phyloP scores from a whole-genome alignment of 2,888 invertebrate species.

The Colostygia pectinataria region DNA sequence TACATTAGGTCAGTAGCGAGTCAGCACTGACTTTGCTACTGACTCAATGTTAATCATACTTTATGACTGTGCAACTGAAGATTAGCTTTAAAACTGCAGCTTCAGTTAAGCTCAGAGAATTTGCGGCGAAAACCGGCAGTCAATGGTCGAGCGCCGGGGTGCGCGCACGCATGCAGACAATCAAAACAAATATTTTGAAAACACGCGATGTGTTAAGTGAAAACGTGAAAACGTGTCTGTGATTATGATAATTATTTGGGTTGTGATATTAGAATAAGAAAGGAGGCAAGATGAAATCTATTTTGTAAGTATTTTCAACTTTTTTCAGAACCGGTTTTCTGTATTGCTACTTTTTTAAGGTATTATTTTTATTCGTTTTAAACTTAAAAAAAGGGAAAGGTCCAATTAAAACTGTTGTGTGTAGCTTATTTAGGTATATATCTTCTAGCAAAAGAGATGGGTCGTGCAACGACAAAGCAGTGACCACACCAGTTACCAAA shows the following conservation, averaged over 20 bases:
- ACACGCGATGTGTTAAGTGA: constrained; percentile 33
- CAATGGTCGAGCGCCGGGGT: constrained; percentile 21
- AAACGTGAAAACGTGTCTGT: constrained; percentile 33
- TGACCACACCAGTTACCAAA: too few species aligned
- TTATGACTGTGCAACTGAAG: too few species aligned
- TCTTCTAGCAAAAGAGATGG: too few species aligned
- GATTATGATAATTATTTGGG: constrained; percentile 34
- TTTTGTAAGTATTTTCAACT: constrained; percentile 36
- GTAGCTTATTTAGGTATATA: too few species aligned
- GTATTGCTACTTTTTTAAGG: neutral
- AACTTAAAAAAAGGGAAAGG: too few species aligned
- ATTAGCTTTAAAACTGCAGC: neutral
- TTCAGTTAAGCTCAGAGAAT: constrained; percentile 17
- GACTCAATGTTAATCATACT: too few species aligned
- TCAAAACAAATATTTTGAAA: constrained; percentile 2
- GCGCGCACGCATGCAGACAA: constrained; percentile 33
- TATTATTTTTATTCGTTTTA: too few species aligned
- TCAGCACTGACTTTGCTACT: neutral
- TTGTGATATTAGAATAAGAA: constrained; percentile 35
- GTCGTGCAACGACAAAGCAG: too few species aligned
- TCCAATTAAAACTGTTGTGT: too few species aligned
- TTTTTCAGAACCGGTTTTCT: too few species aligned
- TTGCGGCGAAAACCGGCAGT: constrained; percentile 22
- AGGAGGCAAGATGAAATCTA: constrained; percentile 34
- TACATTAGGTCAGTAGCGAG: too few species aligned